These are phyloP conservation scores for Tachina grossa DNA, from an alignment of 2,888 invertebrate genomes.

Conservation along the genomic window DNA sequence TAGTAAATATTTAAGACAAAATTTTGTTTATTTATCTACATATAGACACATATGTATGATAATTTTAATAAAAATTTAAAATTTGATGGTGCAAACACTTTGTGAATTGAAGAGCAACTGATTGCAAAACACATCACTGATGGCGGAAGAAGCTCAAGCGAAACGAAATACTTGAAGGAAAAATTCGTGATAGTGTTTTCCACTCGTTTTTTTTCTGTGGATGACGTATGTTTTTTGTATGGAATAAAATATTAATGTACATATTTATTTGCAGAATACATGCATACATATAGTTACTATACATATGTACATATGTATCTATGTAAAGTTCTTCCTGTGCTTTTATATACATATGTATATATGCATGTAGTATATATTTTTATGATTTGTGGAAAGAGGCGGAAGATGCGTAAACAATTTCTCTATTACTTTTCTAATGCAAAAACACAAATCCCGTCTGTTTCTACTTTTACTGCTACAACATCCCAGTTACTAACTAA, in stretches of 20 bases:
- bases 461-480: not conserved
- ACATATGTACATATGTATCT: not conserved
- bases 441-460: not conserved
- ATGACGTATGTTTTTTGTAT: constrained; percentile 40
- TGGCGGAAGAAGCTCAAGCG: constrained; percentile 70
- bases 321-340: constrained; percentile 29
- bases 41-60: too few relatives aligned
- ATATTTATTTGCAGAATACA: not conserved
- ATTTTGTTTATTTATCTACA: not conserved
- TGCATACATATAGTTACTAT: not conserved
- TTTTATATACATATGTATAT: not conserved
- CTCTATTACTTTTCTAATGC: not conserved
- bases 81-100: constrained; percentile 71
- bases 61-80: not conserved
- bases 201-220: constrained; percentile 41
- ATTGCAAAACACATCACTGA: constrained; percentile 63
- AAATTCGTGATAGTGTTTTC: constrained; percentile 26
- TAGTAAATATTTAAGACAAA: constrained; percentile 7
- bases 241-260: not conserved
- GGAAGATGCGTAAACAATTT: constrained; percentile 39
- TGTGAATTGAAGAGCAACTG: constrained; percentile 73
- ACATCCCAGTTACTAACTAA: constrained; percentile 39
- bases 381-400: constrained; percentile 1
- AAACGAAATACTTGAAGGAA: constrained; percentile 47
- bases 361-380: not conserved